Evolutionary conservation across 2,113 vertebrate species (phyloP).

Genomic region (Paramormyrops kingsleyae): DNA sequence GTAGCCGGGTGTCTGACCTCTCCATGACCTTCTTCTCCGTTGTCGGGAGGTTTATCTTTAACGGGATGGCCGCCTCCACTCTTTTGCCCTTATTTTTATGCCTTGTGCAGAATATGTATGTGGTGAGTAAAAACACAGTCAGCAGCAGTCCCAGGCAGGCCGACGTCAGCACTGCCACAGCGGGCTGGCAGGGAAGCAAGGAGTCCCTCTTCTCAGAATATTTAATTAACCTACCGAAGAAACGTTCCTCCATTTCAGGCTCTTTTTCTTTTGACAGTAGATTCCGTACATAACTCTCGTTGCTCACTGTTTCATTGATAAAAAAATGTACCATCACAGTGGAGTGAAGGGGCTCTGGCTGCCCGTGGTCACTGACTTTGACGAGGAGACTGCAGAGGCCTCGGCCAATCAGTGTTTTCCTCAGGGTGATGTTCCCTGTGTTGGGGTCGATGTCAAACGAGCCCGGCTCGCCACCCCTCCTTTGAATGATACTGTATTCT

Average conservation of each 20-base stretch:
- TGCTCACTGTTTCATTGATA: constrained; percentile 93
- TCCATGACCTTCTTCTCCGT: constrained; percentile 79
- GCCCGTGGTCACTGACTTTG: constrained; percentile 93
- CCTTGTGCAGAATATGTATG: constrained; percentile 79
- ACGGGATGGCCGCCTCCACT: constrained; percentile 80
- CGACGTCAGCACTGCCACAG: constrained; percentile 76
- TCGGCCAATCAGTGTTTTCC: constrained; percentile 80
- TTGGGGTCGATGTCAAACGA: constrained; percentile 89
- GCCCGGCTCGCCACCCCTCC: constrained; percentile 82
- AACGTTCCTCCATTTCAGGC: constrained; percentile 81
- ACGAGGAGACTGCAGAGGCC: constrained; percentile 91
- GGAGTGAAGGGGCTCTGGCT: constrained; percentile 88
- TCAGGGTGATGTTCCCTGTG: constrained; percentile 95
- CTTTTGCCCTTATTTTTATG: constrained; percentile 67
- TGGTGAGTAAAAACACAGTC: constrained; percentile 74
- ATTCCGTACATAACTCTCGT: constrained; percentile 91
- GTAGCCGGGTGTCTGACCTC: constrained; percentile 74
- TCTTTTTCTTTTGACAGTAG: constrained; percentile 80
- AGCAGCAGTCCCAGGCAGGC: constrained; percentile 79
- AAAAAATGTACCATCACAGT: constrained; percentile 94
- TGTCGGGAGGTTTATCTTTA: constrained; percentile 75
- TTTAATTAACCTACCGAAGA: constrained; percentile 73
- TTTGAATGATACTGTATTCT: constrained; percentile 91
- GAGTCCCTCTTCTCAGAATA: constrained; percentile 67
- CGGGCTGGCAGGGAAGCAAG: constrained; percentile 67